Evolutionary conservation across 35 echinoderm and acorn worm species (phyloP), one percentile per base, ranked within the genome.

Genomic region (Heliocidaris tuberculata): DNA sequence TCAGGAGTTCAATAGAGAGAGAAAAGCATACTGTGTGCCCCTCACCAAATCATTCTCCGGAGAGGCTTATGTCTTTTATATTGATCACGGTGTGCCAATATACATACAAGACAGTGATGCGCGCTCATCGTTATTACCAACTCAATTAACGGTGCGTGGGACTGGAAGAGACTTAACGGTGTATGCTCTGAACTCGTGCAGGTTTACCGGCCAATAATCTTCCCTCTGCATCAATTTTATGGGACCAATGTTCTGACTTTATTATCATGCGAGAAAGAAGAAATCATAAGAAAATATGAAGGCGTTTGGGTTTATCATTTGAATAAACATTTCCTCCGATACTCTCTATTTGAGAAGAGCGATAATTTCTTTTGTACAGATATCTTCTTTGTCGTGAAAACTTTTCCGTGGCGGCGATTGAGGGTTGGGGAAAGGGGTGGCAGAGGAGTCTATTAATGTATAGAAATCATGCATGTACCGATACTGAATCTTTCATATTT

Each of bases 1-100:
- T 56, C 52, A 56, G 52, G 52, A 56, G 7, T 56, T 56, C 52
- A 56, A 12, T 56, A 6, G 52, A 56, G 15, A 13, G 50, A 52
- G 52, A 56, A 56, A 56, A 56, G 52, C 35, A 78, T 24, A 27
- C 27, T 78, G 19, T 78, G 65, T 78, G 65, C 65, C 65, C 5
- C 65, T 78, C 65, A 78, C 65, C 65, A 78, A 78, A 78, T 78
- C 65, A 78, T n/a, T 78, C 17, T 78, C 17, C 15, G 3, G 65
- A 78, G 65, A 78, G 65, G 65, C 65, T 78, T 78, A 78, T 78
- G 19, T 78, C 65, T 78, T 78, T 78, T 78, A n/a, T 78, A 78
- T 78, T n/a, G 65, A 78, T 78, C 65, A 78, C 65, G 65, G 65
- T 78, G 19, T 24, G 7, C 7, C 65, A 78, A 78, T 78, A 78